Base-by-base conservation (phyloP, 2,888 invertebrate genomes). In the Lasioglossum villosulum region DNA sequence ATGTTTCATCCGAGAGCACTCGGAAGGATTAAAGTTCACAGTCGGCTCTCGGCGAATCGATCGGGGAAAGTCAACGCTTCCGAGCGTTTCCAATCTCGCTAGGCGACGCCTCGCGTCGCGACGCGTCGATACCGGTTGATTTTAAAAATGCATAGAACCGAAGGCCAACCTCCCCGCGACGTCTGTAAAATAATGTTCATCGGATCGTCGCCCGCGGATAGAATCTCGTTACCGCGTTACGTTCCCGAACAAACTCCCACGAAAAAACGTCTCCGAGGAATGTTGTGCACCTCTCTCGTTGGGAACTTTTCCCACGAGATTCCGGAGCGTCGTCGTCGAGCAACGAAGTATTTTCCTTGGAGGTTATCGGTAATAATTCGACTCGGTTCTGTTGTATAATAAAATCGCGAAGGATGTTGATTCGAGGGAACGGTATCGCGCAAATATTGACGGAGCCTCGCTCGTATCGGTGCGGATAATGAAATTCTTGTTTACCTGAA, bases 11-110 rank as follows among this genome's bases (percentile, higher is more conserved):
- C 48, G 59, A 27, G 6, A 48, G 37, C 72, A 27, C 48, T 30
- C 68, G 68, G 76, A 66, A 52, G 71, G 75, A 75, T 80, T 80
- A 75, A 80, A 83, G 83, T 80, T 83, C 75, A 75, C 52, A 52
- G 78, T 23, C 34, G 66, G 66, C 66, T 27, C 59, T 27, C 34
- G 68, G 68, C 23, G 68, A 34, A 48, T 80, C 82, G 82, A 80
- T 80, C 52, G 63, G 66, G 48, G 52, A 27, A n/a, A 73, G 42
- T 23, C 70, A 34, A 56, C 74, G 59, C 75, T 37, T 82, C 75
- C 70, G 82, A 48, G 48, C 76, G 34, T 76, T 76, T 76, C 76
- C 76, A 76, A 76, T 76, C 76, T 68, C 68, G 68, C 66, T 16
- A 66, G 30, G 66, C 66, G 66, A 63, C 63, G 63, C 63, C 30